Evolutionary conservation across 2,888 invertebrate species (phyloP).

Genomic region (Thalpophila matura): DNA sequence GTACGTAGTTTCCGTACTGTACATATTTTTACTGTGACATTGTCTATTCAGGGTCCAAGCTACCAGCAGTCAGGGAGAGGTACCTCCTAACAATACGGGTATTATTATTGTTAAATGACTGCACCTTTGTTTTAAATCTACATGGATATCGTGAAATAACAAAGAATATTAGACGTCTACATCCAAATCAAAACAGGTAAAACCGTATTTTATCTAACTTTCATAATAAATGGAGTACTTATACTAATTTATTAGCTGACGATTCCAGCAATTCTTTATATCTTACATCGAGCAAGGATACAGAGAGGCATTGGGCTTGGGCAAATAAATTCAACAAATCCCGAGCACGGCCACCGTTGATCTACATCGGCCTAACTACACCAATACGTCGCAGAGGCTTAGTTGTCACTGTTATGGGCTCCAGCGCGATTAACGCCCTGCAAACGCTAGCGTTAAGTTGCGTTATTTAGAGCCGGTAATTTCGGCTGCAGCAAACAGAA

Average conservation of each 20-base stretch:
- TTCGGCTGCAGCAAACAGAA: constrained; percentile 16
- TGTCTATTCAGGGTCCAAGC: no score
- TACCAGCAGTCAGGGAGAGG: no score
- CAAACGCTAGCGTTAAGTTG: constrained; percentile 52
- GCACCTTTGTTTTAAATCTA: no score
- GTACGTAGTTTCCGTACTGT: no score
- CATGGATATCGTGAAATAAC: no score
- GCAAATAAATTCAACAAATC: constrained; percentile 86
- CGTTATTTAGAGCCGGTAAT: constrained; percentile 58
- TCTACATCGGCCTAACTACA: constrained; percentile 82
- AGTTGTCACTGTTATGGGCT: constrained; percentile 71
- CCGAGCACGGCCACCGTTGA: constrained; percentile 79
- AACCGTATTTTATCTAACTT: no score
- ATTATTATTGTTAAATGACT: no score
- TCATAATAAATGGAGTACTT: no score
- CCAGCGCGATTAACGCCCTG: constrained; percentile 68
- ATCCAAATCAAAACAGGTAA: no score
- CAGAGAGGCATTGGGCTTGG: constrained; percentile 69
- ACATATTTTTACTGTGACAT: no score
- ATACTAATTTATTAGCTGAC: neutral
- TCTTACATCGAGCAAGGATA: constrained; percentile 55
- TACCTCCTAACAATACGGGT: no score
- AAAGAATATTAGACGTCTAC: no score
- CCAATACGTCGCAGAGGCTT: constrained; percentile 82
- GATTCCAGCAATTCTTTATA: constrained; percentile 48